Percentiles rank a stretch among this genome's conserved stretches.
phyloP scores from a whole-genome alignment of 2,113 vertebrate species.

The Irena cyanogastra region DNA sequence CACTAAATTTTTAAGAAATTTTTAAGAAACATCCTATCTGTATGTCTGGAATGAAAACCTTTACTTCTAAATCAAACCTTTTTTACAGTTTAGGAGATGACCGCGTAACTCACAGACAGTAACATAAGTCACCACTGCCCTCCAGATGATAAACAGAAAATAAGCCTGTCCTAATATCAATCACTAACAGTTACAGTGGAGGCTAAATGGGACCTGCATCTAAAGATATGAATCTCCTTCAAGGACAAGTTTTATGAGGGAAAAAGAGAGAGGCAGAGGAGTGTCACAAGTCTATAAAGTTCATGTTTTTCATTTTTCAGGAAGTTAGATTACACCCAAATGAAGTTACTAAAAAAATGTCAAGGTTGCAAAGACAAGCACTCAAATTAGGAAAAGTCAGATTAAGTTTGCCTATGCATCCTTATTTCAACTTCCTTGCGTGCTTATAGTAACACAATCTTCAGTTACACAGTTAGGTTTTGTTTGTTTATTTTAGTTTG shows the following conservation, averaged over 20 bases:
- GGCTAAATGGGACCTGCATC: background rate
- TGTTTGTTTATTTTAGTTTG: background rate
- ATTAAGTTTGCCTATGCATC: slow-evolving; percentile 53
- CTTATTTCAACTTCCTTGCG: slow-evolving; percentile 17
- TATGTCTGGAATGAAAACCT: background rate
- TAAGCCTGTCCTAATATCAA: background rate
- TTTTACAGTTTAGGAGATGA: background rate
- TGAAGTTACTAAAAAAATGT: background rate
- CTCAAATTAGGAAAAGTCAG: slow-evolving; percentile 18
- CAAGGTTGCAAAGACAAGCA: slow-evolving; percentile 60
- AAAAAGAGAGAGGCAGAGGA: slow-evolving; percentile 54
- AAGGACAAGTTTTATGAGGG: background rate
- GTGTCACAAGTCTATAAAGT: background rate
- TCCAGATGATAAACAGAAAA: background rate
- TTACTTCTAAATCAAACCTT: background rate
- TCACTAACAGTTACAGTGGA: background rate
- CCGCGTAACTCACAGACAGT: background rate
- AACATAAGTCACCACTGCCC: background rate
- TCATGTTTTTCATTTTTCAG: background rate
- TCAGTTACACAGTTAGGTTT: background rate
- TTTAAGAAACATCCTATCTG: background rate
- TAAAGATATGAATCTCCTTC: background rate
- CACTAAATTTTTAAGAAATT: background rate
- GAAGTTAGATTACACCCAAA: slow-evolving; percentile 8
- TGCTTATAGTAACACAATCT: background rate